Base-by-base conservation (phyloP, 2,888 invertebrate genomes). In the Beris chalybata region DNA sequence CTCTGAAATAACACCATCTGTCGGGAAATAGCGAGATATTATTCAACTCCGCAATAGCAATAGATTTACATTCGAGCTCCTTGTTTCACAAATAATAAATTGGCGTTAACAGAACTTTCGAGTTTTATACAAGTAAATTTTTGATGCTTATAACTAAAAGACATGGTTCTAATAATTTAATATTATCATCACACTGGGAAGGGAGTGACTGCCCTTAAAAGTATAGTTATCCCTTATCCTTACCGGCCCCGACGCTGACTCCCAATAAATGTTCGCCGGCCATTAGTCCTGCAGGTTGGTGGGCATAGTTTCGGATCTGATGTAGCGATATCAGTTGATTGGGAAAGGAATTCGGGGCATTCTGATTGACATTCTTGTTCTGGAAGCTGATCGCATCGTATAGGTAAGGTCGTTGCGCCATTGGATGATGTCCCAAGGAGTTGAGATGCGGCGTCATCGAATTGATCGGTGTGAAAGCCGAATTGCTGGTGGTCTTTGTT, bases 281-380 rank as follows among this genome's bases (percentile, higher is more conserved):
- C 82, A 89, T 85, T 69, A 90, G 82, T 70, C 89, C 84, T 71
- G 91, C 89, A 55, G 95, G 95, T 79, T 95, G 95, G 80, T 94
- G 94, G 72, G 94, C 93, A 82, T 95, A 97, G 82, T 96, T 96
- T 81, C 96, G 88, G 77, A 97, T 97, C 83, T 97, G 96, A 82
- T 97, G 96, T 74, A 97, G 85, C 72, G 95, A 94, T 79, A 95
- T 95, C 80, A 95, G 85, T 82, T 95, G 95, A 79, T 95, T 94
- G 64, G 95, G 95, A 81, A 95, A 95, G 64, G 86, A 83, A 58
- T 88, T 86, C 1, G 87, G 85, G 71, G 86, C 83, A 71, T 79
- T 80, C 78, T 89, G 89, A 70, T 81, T 80, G 69, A 81, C 81
- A 76, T 77, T 85, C 74, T 85, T 85, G 76, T 87, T 88, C 76